These are phyloP conservation scores for Prosopocoilus inquinatus DNA, from an alignment of 2,888 invertebrate species.

Conservation along the genomic window DNA sequence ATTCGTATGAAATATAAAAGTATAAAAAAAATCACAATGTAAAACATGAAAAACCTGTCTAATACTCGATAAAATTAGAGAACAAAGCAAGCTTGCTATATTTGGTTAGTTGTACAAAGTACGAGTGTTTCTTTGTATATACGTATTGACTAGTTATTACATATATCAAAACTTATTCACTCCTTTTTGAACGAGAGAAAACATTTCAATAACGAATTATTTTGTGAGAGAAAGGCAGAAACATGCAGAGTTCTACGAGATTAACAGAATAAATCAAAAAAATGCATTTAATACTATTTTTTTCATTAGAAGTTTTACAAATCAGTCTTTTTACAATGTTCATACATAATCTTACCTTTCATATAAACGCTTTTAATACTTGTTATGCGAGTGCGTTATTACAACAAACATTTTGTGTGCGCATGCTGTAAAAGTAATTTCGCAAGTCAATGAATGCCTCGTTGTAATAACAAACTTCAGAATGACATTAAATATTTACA, in stretches of 20 bases:
- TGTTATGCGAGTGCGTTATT: not conserved
- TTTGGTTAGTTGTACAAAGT: slow-evolving; percentile 13
- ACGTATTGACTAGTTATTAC: slow-evolving; percentile 21
- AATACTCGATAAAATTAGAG: too few relatives aligned
- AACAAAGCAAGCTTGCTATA: not conserved
- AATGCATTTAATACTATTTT: not conserved
- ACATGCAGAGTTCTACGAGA: too few relatives aligned
- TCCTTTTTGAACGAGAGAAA: not conserved
- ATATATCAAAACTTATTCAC: slow-evolving; percentile 11
- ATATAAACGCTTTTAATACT: slow-evolving; percentile 8
- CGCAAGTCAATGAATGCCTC: too few relatives aligned
- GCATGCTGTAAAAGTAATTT: too few relatives aligned
- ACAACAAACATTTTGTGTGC: too few relatives aligned
- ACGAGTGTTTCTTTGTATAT: slow-evolving; percentile 14
- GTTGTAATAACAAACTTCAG: too few relatives aligned
- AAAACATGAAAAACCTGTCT: too few relatives aligned
- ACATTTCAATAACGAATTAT: not conserved
- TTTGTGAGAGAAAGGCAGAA: too few relatives aligned
- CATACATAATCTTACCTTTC: slow-evolving; percentile 7
- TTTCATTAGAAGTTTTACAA: slow-evolving; percentile 1
- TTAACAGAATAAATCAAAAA: too few relatives aligned
- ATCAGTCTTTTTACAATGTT: slow-evolving; percentile 22
- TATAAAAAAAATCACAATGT: too few relatives aligned
- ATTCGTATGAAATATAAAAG: not conserved
- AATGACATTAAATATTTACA: too few relatives aligned